phyloP scores from a whole-genome alignment of 30 jellyfish, hydroid and myxozoan species.

The Turritopsis dohrnii region DNA sequence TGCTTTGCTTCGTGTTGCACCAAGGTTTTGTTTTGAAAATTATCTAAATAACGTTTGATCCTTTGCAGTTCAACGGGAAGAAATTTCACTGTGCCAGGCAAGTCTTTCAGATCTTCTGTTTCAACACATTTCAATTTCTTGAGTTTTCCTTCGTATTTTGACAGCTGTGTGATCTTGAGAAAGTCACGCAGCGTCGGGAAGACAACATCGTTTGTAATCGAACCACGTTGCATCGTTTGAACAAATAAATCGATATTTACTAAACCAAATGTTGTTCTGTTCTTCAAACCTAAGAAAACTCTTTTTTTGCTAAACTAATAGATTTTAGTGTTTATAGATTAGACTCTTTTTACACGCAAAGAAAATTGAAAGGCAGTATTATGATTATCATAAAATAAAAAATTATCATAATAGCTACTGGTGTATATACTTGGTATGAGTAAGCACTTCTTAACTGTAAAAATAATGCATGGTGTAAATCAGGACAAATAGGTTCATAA shows the following conservation, averaged over 20 bases:
- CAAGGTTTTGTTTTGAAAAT: not conserved
- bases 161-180: not conserved
- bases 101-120: not conserved
- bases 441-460: not conserved
- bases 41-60: not conserved
- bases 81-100: not conserved
- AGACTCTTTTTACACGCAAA: not conserved
- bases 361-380: not conserved
- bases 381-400: no score
- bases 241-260: not conserved
- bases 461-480: not conserved
- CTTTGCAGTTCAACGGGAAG: constrained; percentile 5
- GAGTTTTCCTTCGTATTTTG: not conserved
- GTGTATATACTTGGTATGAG: not conserved
- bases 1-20: not conserved
- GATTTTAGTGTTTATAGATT: no score
- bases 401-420: no score
- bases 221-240: not conserved
- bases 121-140: constrained; percentile 1
- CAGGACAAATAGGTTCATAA: not conserved
- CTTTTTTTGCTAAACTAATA: no score
- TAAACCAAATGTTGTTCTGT: not conserved
- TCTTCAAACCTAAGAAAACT: not conserved
- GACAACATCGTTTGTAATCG: not conserved
- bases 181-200: not conserved